Percentiles rank a stretch among this genome's conserved stretches.
These are phyloP conservation scores for Melanaphis sacchari DNA, from an alignment of 1,140 invertebrate genomes.

Conservation along the genomic window DNA sequence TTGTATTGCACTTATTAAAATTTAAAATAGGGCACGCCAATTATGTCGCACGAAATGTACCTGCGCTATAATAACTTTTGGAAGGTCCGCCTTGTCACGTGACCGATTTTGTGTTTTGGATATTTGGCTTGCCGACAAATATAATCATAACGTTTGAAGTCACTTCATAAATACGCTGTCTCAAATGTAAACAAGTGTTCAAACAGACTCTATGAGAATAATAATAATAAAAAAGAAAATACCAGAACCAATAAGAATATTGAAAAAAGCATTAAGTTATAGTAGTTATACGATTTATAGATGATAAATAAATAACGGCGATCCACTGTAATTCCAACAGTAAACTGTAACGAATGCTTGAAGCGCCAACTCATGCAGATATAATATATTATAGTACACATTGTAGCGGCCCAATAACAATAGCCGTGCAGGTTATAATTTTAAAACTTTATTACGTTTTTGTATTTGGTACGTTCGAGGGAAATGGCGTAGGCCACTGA, in stretches of 20 bases:
- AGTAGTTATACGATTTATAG: not conserved
- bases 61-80: no score
- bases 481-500: not conserved
- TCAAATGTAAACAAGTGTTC: not conserved
- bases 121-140: not conserved
- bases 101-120: not conserved
- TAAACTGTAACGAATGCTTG: constrained; percentile 16
- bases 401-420: not conserved
- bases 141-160: not conserved
- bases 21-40: no score
- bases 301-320: not conserved
- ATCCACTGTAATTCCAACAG: constrained; percentile 18
- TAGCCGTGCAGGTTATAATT: not conserved
- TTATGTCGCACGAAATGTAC: no score
- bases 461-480: not conserved
- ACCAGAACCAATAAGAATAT: not conserved
- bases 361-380: not conserved
- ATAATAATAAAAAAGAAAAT: not conserved
- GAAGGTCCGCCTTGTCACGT: no score
- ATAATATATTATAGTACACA: not conserved
- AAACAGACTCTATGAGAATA: not conserved
- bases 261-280: not conserved
- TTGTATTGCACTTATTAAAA: no score
- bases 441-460: not conserved
- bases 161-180: not conserved